Evolutionary conservation across 2,888 invertebrate species (phyloP).

Genomic region (Melangyna quadrimaculata): DNA sequence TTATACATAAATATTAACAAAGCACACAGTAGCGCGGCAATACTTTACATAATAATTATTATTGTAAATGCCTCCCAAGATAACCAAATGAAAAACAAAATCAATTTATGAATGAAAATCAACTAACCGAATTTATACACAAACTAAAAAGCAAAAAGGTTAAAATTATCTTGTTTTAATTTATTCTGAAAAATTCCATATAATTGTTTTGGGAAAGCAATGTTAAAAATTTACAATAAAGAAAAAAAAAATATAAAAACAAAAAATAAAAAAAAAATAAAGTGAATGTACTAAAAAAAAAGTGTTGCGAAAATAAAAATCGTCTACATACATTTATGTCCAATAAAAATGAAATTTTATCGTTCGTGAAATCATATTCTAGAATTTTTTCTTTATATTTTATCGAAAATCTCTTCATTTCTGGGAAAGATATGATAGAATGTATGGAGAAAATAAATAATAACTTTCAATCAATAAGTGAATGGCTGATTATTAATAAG

Average conservation of each 20-base stretch:
- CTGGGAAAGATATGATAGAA: no score
- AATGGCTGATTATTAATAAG: no score
- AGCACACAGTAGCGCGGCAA: constrained; percentile 30
- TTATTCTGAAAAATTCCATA: constrained; percentile 6
- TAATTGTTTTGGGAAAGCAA: constrained; percentile 12
- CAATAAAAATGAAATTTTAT: constrained; percentile 45
- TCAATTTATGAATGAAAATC: not conserved
- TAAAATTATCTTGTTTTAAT: not conserved
- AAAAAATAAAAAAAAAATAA: not conserved
- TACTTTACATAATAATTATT: constrained; percentile 24
- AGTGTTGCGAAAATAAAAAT: constrained; percentile 15
- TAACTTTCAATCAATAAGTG: no score
- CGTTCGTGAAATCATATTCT: constrained; percentile 22
- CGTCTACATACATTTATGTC: constrained; percentile 15
- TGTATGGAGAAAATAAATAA: no score
- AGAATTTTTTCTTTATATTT: not conserved
- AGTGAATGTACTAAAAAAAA: constrained; percentile 17
- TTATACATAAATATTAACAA: constrained; percentile 33
- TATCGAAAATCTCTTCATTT: not conserved
- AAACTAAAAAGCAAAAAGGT: not conserved
- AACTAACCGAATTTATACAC: constrained; percentile 14
- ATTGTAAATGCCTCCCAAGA: constrained; percentile 36
- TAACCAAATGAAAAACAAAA: constrained; percentile 21
- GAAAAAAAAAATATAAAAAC: not conserved
- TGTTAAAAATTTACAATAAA: not conserved